These are phyloP conservation scores for Amphipyra berbera DNA, from an alignment of 2,888 invertebrate genomes.

Conservation along the genomic window DNA sequence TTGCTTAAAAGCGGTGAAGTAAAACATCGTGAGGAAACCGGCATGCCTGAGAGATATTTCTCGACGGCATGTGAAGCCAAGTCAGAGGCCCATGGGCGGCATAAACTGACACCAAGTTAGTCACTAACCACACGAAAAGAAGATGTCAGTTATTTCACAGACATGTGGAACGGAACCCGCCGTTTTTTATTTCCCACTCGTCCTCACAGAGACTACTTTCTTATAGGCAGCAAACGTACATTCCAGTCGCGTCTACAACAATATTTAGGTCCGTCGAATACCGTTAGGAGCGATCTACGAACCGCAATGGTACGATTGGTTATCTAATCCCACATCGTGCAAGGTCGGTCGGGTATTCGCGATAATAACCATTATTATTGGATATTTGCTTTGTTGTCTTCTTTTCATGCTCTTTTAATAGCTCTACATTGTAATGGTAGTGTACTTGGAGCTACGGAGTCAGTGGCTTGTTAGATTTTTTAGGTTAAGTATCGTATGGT, in stretches of 20 bases:
- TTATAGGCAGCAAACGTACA: constrained; percentile 34
- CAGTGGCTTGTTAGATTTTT: constrained; percentile 33
- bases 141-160: too few relatives aligned
- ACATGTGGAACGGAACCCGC: too few relatives aligned
- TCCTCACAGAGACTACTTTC: constrained; percentile 34
- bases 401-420: constrained; percentile 51
- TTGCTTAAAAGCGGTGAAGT: too few relatives aligned
- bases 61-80: too few relatives aligned
- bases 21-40: too few relatives aligned
- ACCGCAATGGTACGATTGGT: constrained; percentile 79
- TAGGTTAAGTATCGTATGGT: constrained; percentile 21
- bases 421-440: constrained; percentile 41
- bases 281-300: constrained; percentile 80
- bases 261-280: constrained; percentile 52
- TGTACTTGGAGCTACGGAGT: constrained; percentile 19
- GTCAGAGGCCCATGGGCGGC: too few relatives aligned
- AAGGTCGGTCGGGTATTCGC: constrained; percentile 68
- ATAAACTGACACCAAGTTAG: too few relatives aligned
- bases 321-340: constrained; percentile 77
- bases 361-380: constrained; percentile 61
- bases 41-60: too few relatives aligned
- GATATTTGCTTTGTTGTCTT: constrained; percentile 59
- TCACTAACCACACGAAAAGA: too few relatives aligned
- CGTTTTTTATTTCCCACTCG: too few relatives aligned
- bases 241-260: constrained; percentile 9